phyloP scores from a whole-genome alignment of 2,113 vertebrate genomes.

The Corvus cornix region DNA sequence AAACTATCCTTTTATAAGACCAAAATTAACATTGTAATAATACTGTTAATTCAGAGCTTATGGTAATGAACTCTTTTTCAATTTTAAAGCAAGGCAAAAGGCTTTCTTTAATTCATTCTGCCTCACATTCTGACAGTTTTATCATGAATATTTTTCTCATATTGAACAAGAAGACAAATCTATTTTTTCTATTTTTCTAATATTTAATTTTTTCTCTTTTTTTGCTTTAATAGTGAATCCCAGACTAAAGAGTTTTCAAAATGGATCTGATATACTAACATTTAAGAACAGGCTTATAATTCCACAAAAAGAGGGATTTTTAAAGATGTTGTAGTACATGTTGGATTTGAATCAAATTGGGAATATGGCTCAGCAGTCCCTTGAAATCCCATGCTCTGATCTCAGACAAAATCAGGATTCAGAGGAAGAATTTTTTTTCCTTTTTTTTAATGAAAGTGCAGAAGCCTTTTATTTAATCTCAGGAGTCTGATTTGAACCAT shows the following conservation, averaged over 20 bases:
- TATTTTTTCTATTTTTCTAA: neutral
- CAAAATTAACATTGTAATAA: neutral
- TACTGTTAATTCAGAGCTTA: neutral
- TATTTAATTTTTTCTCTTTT: neutral
- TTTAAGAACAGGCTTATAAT: neutral
- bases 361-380: neutral
- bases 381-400: neutral
- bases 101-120: neutral
- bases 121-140: neutral
- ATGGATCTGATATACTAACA: neutral
- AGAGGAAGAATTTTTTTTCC: neutral
- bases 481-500: neutral
- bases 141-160: neutral
- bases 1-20: conserved; percentile 24
- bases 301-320: neutral
- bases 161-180: neutral
- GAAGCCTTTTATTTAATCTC: neutral
- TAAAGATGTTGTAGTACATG: neutral
- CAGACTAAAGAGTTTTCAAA: neutral
- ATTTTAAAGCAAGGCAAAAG: neutral
- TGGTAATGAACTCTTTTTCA: neutral
- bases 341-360: neutral
- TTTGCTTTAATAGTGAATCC: neutral
- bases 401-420: neutral
- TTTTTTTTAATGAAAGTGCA: neutral